Evolutionary conservation across 2,888 invertebrate genomes (phyloP).

Genomic region (Hypolimnas misippus): DNA sequence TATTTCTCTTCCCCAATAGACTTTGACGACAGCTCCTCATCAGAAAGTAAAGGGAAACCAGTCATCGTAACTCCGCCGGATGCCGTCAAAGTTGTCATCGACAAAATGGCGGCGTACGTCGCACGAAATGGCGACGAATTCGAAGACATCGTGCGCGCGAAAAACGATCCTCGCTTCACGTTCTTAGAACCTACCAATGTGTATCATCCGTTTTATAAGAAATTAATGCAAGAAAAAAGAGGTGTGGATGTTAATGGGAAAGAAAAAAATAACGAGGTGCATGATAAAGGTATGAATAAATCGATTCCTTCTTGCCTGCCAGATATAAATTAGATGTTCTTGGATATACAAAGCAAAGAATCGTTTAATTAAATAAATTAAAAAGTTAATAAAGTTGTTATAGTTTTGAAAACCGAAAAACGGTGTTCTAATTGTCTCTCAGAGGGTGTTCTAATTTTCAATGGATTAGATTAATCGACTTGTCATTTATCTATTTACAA

Average conservation of each 20-base stretch:
- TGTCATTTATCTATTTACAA: too few species aligned
- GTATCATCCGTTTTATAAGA: constrained; percentile 92
- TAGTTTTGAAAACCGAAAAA: too few species aligned
- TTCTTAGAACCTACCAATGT: constrained; percentile 92
- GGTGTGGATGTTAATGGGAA: constrained; percentile 57
- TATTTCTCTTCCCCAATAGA: constrained; percentile 54
- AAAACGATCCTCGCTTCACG: constrained; percentile 93
- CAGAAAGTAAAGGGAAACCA: constrained; percentile 60
- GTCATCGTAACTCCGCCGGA: constrained; percentile 88
- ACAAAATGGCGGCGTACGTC: constrained; percentile 98
- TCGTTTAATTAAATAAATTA: too few species aligned
- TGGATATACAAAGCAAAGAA: too few species aligned
- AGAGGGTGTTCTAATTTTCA: too few species aligned
- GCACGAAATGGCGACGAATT: constrained; percentile 97
- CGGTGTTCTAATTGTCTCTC: too few species aligned
- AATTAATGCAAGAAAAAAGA: constrained; percentile 63
- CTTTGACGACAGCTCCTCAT: constrained; percentile 65
- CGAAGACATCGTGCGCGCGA: constrained; percentile 92
- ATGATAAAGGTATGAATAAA: constrained; percentile 38
- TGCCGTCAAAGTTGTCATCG: constrained; percentile 93
- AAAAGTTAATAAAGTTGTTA: too few species aligned
- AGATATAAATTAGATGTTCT: too few species aligned
- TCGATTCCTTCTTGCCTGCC: too few species aligned
- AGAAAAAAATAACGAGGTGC: constrained; percentile 39
- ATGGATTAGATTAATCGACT: too few species aligned